Base-by-base conservation (phyloP, 1,140 invertebrate genomes). In the Calycopis cecrops region DNA sequence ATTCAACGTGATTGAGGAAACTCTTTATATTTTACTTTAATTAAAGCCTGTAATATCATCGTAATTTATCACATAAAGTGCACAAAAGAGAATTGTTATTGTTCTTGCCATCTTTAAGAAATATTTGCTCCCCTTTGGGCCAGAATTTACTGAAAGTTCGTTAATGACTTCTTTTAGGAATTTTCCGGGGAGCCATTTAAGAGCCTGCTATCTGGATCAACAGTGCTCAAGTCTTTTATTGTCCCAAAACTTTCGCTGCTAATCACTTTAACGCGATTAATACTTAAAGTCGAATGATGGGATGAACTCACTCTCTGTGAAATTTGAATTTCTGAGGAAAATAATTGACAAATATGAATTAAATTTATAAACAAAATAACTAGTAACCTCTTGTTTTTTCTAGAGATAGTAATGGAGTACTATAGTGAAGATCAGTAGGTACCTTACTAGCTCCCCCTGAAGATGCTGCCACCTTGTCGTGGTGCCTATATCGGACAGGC, bases 131-230 rank as follows among this genome's bases (percentile, higher is more conserved):
- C 72, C 76, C 55, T 54, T 59, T 51, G 56, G 65, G 67, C 64
- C 62, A 64, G 62, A 72, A 79, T 78, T 72, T 62, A 60, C 66
- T 67, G 49, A 64, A 80, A 79, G 66, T 79, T 72, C 55, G 60
- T 72, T 81, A 83, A 80, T 79, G 75, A 76, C 77, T 80, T 79
- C 76, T 78, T 79, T 79, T 69, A 55, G 57, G 60, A 73, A 77
- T 68, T 75, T 80, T 69, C 58, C 62, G 58, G 67, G 64, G 65
- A 61, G 66, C 58, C 64, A 64, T 76, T 78, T 65, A 28, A 65
- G 68, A 69, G 63, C 67, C 52, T 64, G 63, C 74, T 78, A 78
- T 77, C 72, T 77, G 65, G 14, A 74, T 79, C 71, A 75, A 76
- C 76, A 78, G 75, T 71, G 71, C 68, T 71, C 63, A 60, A 69